Evolutionary conservation across 2,113 vertebrate genomes (phyloP), one percentile per base, ranked within the genome.

Genomic region (Gymnogyps californianus): DNA sequence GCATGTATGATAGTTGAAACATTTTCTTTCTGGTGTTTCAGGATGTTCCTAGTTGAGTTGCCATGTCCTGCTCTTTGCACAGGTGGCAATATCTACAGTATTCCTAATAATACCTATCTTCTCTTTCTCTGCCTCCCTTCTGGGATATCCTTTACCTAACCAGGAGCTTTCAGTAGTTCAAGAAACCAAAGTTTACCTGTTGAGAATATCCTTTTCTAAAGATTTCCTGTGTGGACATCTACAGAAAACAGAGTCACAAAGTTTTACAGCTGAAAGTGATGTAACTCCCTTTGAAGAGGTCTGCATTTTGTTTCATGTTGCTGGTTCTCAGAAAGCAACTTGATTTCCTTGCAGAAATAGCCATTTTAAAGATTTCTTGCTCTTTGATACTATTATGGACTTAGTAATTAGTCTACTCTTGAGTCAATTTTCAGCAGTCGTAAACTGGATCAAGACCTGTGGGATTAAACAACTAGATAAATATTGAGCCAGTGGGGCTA

Each of bases 361-460:
- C 69, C 90, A 93, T 95, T 96, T 95, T 96, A 92, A 97, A 96
- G 92, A 95, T 97, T 92, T 95, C 70, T 96, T 95, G 54, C 78
- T 91, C 93, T 97, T 97, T 97, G 95, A 97, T 96, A 96, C 83
- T 96, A 95, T 96, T 94, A 96, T 93, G 89, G 96, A 96, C 65
- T 91, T 97, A 97, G 94, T 96, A 94, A 96, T 96, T 97, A 96
- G 89, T 91, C 89, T 84, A 61, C 83, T 87, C 83, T 52, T 59
- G 57, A 96, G 83, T 91, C 83, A 91, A 92, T 95, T 95, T 95
- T 92, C 94, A 87, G 89, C 74, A 91, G 36, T 46, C 20, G 9
- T 94, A 96, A 96, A 87, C 69, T 91, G 61, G 95, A 96, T 92
- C 96, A 97, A 83, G 95, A 95, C 93, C 83, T 69, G 28, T 72